A percentile compares a stretch with the other conserved stretches of the same genome.
These are phyloP conservation scores for Poecilia velifera DNA, from an alignment of 2,797 vertebrate genomes.

Conservation along the genomic window DNA sequence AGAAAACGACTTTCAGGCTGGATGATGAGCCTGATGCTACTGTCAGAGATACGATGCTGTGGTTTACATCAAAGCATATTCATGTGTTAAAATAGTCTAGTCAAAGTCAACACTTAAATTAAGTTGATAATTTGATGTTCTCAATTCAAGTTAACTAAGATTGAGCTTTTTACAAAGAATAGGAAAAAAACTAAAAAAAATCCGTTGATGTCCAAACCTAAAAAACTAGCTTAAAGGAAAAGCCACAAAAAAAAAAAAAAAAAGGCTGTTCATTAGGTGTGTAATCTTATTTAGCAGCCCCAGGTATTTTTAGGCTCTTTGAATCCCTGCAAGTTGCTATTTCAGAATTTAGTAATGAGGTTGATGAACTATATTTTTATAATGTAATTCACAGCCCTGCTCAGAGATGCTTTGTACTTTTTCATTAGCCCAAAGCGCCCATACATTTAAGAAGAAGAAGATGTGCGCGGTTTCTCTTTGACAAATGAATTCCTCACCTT, in stretches of 20 bases:
- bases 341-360: slow-evolving; percentile 14
- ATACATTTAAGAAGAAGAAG: slow-evolving; percentile 25
- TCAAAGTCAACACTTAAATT: background rate
- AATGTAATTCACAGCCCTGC: slow-evolving; percentile 2
- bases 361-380: slow-evolving; percentile 2
- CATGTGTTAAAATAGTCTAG: background rate
- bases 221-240: background rate
- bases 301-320: background rate
- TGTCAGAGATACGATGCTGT: background rate
- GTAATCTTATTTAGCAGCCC: background rate
- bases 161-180: background rate
- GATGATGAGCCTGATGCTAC: background rate
- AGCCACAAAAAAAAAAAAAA: background rate
- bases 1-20: background rate
- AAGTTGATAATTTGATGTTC: background rate
- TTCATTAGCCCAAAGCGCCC: slow-evolving; percentile 36
- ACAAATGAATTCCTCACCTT: slow-evolving; percentile 62
- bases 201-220: background rate
- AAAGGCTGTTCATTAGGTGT: background rate
- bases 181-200: background rate
- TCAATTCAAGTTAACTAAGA: too few species aligned
- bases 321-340: background rate
- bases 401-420: slow-evolving; percentile 21
- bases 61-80: background rate
- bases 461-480: slow-evolving; percentile 32